phyloP scores from a whole-genome alignment of 2,888 invertebrate genomes.

The Salpingus planirostris region DNA sequence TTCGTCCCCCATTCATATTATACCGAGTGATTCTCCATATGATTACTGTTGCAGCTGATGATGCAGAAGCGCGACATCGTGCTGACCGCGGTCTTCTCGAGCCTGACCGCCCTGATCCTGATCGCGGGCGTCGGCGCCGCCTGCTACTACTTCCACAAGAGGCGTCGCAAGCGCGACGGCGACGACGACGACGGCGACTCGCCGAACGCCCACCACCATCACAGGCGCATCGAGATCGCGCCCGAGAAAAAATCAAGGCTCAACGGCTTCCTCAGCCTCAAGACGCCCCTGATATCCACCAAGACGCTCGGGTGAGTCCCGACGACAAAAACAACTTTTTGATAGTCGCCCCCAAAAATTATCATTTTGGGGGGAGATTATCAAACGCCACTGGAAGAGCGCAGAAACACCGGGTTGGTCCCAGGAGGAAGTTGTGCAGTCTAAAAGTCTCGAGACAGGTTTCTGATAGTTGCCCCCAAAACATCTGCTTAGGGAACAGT shows the following conservation, averaged over 20 bases:
- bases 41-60: constrained; percentile 47
- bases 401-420: background rate
- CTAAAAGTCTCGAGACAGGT: too few relatives aligned
- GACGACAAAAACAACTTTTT: too few relatives aligned
- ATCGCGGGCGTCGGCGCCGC: constrained; percentile 51
- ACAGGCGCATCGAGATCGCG: constrained; percentile 37
- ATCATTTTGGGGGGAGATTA: too few relatives aligned
- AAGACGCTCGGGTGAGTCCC: constrained; percentile 64
- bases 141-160: constrained; percentile 46
- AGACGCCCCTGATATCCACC: constrained; percentile 65
- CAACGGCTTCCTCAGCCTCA: constrained; percentile 61
- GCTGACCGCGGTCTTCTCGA: constrained; percentile 55
- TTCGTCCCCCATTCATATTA: too few relatives aligned
- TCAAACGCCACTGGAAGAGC: too few relatives aligned
- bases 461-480: too few relatives aligned
- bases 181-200: constrained; percentile 47
- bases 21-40: too few relatives aligned
- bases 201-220: constrained; percentile 41
- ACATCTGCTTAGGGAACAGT: too few relatives aligned
- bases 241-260: constrained; percentile 49
- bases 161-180: constrained; percentile 45
- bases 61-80: constrained; percentile 64
- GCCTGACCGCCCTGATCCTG: constrained; percentile 50
- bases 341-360: too few relatives aligned
- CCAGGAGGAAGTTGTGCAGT: background rate